These are phyloP conservation scores for Uropsilus gracilis DNA, from an alignment of 2,113 vertebrate species.

Conservation along the genomic window DNA sequence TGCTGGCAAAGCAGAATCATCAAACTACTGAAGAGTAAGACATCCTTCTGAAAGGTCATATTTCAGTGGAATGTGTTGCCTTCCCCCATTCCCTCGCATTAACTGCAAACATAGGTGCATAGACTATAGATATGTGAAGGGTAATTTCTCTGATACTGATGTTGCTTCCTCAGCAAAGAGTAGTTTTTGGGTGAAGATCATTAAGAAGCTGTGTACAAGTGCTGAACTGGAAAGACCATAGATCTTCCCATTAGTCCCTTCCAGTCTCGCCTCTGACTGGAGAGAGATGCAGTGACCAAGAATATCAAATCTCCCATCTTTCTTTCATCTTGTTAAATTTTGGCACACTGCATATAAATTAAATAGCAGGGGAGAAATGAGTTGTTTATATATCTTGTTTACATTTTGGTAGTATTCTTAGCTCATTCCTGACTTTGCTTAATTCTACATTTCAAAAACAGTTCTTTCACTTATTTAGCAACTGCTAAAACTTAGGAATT, in stretches of 20 bases:
- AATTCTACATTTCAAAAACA: constrained; percentile 41
- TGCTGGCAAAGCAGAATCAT: not conserved
- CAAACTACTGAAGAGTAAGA: not conserved
- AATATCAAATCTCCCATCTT: not conserved
- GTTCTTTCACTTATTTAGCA: not conserved
- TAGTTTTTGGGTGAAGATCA: not conserved
- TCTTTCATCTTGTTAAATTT: not conserved
- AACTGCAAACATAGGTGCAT: not conserved
- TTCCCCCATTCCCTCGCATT: not conserved
- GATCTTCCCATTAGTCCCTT: not conserved
- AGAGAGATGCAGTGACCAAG: not conserved
- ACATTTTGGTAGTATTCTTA: not conserved
- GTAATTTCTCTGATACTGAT: not conserved
- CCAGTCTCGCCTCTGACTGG: not conserved
- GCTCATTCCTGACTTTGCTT: constrained; percentile 17
- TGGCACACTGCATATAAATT: not conserved
- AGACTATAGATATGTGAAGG: not conserved
- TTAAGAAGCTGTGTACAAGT: not conserved
- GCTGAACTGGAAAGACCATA: not conserved
- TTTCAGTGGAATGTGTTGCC: not conserved
- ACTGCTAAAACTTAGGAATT: not conserved
- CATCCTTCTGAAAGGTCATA: not conserved
- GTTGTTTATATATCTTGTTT: not conserved
- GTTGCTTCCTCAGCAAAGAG: not conserved
- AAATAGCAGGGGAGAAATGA: not conserved